These are phyloP conservation scores for Irena cyanogastra DNA, from an alignment of 2,113 vertebrate species.

Conservation along the genomic window DNA sequence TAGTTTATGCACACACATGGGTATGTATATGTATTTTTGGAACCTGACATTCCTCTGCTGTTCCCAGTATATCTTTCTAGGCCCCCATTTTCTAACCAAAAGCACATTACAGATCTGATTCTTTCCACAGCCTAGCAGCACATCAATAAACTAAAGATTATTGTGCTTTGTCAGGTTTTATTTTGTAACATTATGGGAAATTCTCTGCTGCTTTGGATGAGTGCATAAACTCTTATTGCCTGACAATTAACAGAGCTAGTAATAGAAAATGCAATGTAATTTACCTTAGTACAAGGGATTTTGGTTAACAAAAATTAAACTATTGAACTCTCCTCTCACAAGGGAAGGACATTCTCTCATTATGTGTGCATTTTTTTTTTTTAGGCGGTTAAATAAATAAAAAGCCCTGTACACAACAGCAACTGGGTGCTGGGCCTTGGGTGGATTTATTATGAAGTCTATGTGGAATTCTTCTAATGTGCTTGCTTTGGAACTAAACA, in stretches of 20 bases:
- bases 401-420: slow-evolving; percentile 19
- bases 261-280: slow-evolving; percentile 85
- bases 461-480: slow-evolving; percentile 69
- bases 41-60: slow-evolving; percentile 52
- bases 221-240: slow-evolving; percentile 84
- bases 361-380: slow-evolving; percentile 33
- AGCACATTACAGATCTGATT: slow-evolving; percentile 76
- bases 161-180: slow-evolving; percentile 88
- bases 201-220: slow-evolving; percentile 82
- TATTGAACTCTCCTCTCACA: slow-evolving; percentile 80
- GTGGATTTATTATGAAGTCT: slow-evolving; percentile 73
- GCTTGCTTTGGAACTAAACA: slow-evolving; percentile 75
- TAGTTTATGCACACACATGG: slow-evolving; percentile 8
- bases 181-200: slow-evolving; percentile 85
- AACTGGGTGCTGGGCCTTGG: slow-evolving; percentile 60
- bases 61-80: slow-evolving; percentile 70
- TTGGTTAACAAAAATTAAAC: slow-evolving; percentile 87
- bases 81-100: slow-evolving; percentile 77
- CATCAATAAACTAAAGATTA: slow-evolving; percentile 85
- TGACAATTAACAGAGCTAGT: slow-evolving; percentile 86
- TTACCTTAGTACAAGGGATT: slow-evolving; percentile 84
- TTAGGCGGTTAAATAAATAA: slow-evolving; percentile 57
- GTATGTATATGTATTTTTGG: not conserved
- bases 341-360: slow-evolving; percentile 75
- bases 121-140: slow-evolving; percentile 73